Base-by-base conservation (phyloP, 2,113 vertebrate species). In the Scomber colias region DNA sequence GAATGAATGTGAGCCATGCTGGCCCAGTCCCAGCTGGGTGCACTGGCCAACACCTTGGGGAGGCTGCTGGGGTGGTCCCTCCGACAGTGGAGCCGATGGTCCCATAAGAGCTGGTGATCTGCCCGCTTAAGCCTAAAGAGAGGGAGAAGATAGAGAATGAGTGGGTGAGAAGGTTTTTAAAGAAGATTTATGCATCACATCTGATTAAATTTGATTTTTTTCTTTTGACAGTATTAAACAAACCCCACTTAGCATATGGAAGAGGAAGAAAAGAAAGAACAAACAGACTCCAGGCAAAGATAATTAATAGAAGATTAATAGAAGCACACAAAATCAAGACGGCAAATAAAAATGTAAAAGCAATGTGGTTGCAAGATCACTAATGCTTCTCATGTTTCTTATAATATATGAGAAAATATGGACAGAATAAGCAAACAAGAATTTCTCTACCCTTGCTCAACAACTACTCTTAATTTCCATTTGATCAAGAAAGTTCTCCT, bases 21-120 rank as follows among this genome's bases (percentile, higher is more conserved):
- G 90, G 92, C 94, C 96, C 97, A 97, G 88, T 98, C 96, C 98
- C 98, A 99, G 87, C 96, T 97, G 89, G 97, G 97, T 3, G 94
- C 96, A 83, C 97, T 97, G 81, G 95, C 95, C 91, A 99, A 64
- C 77, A 99, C 89, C 92, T 98, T 98, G 59, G 98, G 97, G 86
- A 99, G 95, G 89, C 96, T 96, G 87, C 92, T 93, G 69, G 94
- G 86, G 77, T 97, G 90, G 75, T 87, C 89, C 51, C 92, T 69
- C 19, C 85, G 67, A 86, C 97, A 99, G 84, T 97, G 95, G 75
- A 96, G 94, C 65, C 96, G 94, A 63, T 96, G 97, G 77, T 99
- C 96, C 98, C 98, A 99, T 19, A 99, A 86, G 79, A 99, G 95
- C 68, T 95, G 93, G 89, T 95, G 97, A 69, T 99, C 97, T 31